Percentiles rank a stretch among this genome's conserved stretches.
These are phyloP conservation scores for Heliothis subflexa DNA, from an alignment of 1,140 invertebrate species.

Conservation along the genomic window DNA sequence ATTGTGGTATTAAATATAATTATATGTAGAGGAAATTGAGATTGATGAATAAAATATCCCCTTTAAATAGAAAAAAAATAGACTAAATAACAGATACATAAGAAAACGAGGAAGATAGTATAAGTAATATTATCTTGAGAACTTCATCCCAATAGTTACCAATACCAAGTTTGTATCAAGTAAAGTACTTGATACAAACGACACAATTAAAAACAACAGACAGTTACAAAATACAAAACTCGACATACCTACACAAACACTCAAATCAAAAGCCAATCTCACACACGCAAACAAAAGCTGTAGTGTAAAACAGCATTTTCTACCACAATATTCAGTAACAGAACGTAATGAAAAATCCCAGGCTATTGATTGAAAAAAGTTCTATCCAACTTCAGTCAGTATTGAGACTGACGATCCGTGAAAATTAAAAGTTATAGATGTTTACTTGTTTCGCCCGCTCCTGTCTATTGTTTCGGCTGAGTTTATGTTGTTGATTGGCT, in stretches of 20 bases:
- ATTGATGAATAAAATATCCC: too few species aligned
- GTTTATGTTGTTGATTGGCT: slow-evolving; percentile 3
- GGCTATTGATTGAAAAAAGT: slow-evolving; percentile 30
- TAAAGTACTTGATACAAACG: too few species aligned
- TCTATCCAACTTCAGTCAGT: background rate
- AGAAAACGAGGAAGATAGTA: too few species aligned
- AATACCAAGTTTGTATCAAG: too few species aligned
- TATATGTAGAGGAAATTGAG: too few species aligned
- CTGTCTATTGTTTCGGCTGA: background rate
- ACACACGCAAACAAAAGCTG: background rate
- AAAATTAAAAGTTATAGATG: slow-evolving; percentile 33
- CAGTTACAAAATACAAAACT: background rate
- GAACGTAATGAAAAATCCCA: slow-evolving; percentile 25
- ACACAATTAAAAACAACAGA: background rate
- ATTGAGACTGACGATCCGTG: background rate
- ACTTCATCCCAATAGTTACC: too few species aligned
- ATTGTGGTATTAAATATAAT: too few species aligned
- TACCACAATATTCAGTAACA: slow-evolving; percentile 11
- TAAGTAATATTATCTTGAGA: too few species aligned
- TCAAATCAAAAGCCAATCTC: background rate
- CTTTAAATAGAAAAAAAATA: too few species aligned
- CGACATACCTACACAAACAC: background rate
- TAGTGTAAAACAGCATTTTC: background rate
- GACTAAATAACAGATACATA: too few species aligned
- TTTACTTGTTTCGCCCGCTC: background rate